Conservation (phyloP, 2,797 vertebrate species). For the Enteromius afrohamiltoni region DNA sequence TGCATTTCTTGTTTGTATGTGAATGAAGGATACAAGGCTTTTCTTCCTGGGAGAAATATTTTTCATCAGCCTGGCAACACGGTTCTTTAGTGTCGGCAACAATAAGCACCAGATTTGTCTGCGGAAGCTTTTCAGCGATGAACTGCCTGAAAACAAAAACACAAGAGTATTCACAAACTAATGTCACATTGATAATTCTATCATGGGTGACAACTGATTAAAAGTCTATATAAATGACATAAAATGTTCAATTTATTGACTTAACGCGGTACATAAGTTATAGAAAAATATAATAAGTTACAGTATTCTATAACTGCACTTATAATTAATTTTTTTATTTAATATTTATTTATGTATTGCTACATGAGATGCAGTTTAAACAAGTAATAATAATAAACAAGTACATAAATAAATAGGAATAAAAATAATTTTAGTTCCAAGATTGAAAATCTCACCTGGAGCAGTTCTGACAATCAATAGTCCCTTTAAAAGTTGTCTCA, state of each 20-base stretch:
- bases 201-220: neutral
- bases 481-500: constrained; percentile 81
- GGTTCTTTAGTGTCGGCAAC: constrained; percentile 85
- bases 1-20: neutral
- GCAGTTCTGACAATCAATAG: constrained; percentile 89
- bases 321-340: neutral
- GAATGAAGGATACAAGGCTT: constrained; percentile 94
- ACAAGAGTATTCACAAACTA: constrained; percentile 2
- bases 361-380: neutral
- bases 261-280: too few species aligned
- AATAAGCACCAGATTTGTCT: constrained; percentile 95
- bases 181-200: constrained; percentile 13
- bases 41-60: constrained; percentile 86
- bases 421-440: neutral
- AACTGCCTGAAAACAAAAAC: constrained; percentile 80
- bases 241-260: neutral
- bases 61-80: constrained; percentile 79
- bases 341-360: neutral
- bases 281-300: neutral
- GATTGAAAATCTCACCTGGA: constrained; percentile 81
- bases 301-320: neutral
- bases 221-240: neutral
- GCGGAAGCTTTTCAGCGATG: constrained; percentile 91
- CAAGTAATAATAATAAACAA: too few species aligned
- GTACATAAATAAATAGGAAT: neutral